These are phyloP conservation scores for Prorops nasuta DNA, from an alignment of 1,140 invertebrate species.

Conservation along the genomic window DNA sequence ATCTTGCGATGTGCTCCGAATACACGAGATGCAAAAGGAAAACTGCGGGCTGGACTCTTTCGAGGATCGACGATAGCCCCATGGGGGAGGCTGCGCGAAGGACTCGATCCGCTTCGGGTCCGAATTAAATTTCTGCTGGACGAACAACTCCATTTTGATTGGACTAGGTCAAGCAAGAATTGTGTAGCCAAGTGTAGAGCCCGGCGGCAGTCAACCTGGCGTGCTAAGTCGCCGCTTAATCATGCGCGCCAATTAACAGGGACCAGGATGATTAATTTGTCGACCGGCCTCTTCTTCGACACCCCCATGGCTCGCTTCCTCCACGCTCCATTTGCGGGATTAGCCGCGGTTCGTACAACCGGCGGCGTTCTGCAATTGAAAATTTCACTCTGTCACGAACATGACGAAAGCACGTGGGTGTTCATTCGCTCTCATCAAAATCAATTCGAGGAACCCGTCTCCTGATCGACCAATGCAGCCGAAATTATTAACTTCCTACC, in stretches of 20 bases:
- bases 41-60: too few species aligned
- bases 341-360: slow-evolving; percentile 30
- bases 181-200: too few species aligned
- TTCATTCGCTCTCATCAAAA: slow-evolving; percentile 2
- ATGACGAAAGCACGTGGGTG: slow-evolving; percentile 33
- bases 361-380: slow-evolving; percentile 35
- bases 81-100: too few species aligned
- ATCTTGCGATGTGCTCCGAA: too few species aligned
- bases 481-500: slow-evolving; percentile 14
- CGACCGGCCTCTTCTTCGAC: slow-evolving; percentile 14
- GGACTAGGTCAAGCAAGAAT: too few species aligned
- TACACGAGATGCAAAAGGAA: too few species aligned
- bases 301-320: slow-evolving; percentile 20
- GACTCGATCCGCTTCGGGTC: too few species aligned
- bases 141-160: too few species aligned
- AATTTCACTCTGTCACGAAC: slow-evolving; percentile 33
- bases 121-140: too few species aligned
- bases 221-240: slow-evolving; percentile 22
- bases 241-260: slow-evolving; percentile 34
- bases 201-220: slow-evolving; percentile 13
- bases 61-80: too few species aligned
- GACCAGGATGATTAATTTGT: slow-evolving; percentile 34
- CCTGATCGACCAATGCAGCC: slow-evolving; percentile 10
- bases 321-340: slow-evolving; percentile 30
- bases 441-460: slow-evolving; percentile 9